Evolutionary conservation across 2,113 vertebrate species (phyloP).

Genomic region (Orcinus orca): DNA sequence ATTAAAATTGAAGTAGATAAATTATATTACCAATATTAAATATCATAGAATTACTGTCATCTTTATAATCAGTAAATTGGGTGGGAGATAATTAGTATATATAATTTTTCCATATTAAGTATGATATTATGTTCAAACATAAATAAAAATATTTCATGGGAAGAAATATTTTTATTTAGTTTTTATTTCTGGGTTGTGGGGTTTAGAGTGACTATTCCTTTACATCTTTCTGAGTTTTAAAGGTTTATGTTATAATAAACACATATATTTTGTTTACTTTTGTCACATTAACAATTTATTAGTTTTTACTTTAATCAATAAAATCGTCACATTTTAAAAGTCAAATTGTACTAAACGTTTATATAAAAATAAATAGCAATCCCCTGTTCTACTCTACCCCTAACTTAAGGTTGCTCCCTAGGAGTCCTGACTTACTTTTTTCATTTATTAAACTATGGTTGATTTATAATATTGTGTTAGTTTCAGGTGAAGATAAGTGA

Average conservation of each 20-base stretch:
- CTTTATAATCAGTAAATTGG: neutral
- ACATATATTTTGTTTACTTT: neutral
- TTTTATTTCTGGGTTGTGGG: neutral
- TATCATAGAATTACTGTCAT: neutral
- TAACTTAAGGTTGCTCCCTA: neutral
- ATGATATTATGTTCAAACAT: neutral
- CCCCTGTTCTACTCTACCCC: neutral
- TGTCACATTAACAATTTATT: neutral
- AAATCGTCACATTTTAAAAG: neutral
- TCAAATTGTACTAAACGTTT: neutral
- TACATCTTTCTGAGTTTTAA: neutral
- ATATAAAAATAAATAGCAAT: neutral
- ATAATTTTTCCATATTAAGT: neutral
- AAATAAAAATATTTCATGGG: neutral
- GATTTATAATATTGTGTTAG: no score
- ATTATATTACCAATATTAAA: neutral
- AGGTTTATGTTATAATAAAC: neutral
- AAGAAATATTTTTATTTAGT: neutral
- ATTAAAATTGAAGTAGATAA: neutral
- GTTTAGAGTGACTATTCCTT: neutral
- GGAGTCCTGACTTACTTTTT: neutral
- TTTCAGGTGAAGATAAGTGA: no score
- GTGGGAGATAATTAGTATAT: neutral
- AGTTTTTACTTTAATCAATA: neutral
- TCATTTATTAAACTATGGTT: no score